Base-by-base conservation (phyloP, 2,888 invertebrate genomes). In the Drosophila nr. perissopoda region DNA sequence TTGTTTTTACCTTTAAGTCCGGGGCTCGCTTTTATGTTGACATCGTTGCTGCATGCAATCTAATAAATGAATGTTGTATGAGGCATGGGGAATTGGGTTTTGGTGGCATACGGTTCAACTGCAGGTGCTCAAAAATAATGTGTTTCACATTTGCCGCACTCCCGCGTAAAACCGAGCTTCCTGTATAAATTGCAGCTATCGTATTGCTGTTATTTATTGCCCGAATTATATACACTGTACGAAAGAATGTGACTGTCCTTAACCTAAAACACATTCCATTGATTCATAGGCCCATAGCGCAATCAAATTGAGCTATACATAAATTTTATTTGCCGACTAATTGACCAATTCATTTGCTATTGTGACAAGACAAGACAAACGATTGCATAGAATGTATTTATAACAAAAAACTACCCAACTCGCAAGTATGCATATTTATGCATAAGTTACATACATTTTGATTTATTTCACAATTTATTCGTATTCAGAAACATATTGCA, bases 21-120 rank as follows among this genome's bases (percentile, higher is more conserved):
- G 64, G 57, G 36, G 36, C 69, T 66, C 51, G 49, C 54, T 67
- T 75, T 66, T 65, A 71, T 74, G 73, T 76, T 82, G 87, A 83
- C 87, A 84, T 81, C 82, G 70, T 72, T 71, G 67, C 61, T 74
- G 71, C 79, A 90, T 79, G 83, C 86, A 83, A 71, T 81, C 81
- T 81, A 88, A 89, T 73, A 82, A 89, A 74, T 82, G 85, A 53
- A 36, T 52, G 27, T 21, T 29, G 48, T 34, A 21, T 11, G 33
- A n/a, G 42, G 21, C 42, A 40, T 52, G 60, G 63, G 25, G 46
- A 46, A 46, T 25, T 46, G 25, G 46, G 46, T 16, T 38, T 59
- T 59, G 63, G 49, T 46, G 25, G 36, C 58, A 66, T 65, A 29
- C 66, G 78, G 62, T 25, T 56, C 56, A 66, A 74, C 56, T 68